Evolutionary conservation across 2,888 invertebrate species (phyloP).

Genomic region (Melikaiella ostensackeni): DNA sequence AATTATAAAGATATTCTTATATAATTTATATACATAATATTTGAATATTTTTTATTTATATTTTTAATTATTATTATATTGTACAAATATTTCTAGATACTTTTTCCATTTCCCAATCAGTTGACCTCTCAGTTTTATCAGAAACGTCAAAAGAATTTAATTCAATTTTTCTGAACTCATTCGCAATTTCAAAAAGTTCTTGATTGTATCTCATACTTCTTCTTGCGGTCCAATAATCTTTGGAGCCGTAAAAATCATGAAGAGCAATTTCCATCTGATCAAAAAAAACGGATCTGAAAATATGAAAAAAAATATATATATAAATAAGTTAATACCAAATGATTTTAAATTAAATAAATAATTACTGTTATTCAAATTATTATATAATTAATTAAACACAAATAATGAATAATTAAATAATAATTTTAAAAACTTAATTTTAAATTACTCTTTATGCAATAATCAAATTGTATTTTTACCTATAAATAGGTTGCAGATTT

Average conservation of each 20-base stretch:
- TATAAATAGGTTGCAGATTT: conserved; percentile 79
- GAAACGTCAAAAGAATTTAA: conserved; percentile 82
- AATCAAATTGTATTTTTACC: conserved; percentile 64
- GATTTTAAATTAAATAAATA: neutral
- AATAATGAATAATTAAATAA: too few relatives aligned
- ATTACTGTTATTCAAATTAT: too few relatives aligned
- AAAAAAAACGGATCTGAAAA: conserved; percentile 79
- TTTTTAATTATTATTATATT: too few relatives aligned
- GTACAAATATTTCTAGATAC: conserved; percentile 66
- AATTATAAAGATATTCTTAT: neutral
- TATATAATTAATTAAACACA: neutral
- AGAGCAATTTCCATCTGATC: conserved; percentile 91
- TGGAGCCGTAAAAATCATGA: conserved; percentile 91
- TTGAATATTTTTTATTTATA: too few relatives aligned
- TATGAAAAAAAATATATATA: too few relatives aligned
- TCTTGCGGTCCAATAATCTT: conserved; percentile 90
- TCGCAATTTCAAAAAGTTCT: conserved; percentile 83
- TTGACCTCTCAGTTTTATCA: conserved; percentile 81
- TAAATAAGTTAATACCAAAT: neutral
- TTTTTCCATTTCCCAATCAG: conserved; percentile 82
- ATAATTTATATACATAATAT: too few relatives aligned
- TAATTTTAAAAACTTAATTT: too few relatives aligned
- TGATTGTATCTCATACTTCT: conserved; percentile 89
- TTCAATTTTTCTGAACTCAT: conserved; percentile 81
- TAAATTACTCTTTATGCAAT: too few relatives aligned